Evolutionary conservation across 2,888 invertebrate species (phyloP).

Genomic region (Ophioninae sp.): DNA sequence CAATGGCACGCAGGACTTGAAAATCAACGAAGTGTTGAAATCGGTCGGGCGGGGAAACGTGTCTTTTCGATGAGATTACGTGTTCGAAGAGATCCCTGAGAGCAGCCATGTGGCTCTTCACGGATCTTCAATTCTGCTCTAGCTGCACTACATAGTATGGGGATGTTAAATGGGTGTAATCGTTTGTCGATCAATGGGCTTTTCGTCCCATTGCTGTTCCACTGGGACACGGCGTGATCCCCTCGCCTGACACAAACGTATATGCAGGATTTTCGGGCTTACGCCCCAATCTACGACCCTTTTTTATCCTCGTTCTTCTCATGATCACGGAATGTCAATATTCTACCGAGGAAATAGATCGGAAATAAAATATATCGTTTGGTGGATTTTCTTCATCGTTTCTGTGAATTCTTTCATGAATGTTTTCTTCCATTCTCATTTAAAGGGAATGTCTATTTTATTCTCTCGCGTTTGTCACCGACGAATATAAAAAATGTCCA

Average conservation of each 20-base stretch:
- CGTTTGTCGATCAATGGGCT: conserved; percentile 39
- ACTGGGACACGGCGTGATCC: conserved; percentile 23
- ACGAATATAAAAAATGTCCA: neutral
- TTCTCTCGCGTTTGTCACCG: neutral
- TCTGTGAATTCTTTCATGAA: conserved; percentile 9
- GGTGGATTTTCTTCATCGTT: conserved; percentile 32
- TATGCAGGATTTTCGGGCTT: conserved; percentile 3
- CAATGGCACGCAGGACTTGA: neutral
- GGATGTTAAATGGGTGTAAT: conserved; percentile 45
- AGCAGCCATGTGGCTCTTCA: conserved; percentile 39
- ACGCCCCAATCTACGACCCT: conserved; percentile 25
- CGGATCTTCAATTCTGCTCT: conserved; percentile 32
- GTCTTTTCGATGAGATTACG: conserved; percentile 14
- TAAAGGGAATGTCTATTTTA: neutral
- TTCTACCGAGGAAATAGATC: conserved; percentile 49
- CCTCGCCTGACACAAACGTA: conserved; percentile 15
- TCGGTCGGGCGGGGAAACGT: conserved; percentile 6
- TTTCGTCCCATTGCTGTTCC: conserved; percentile 35
- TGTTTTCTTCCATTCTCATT: conserved; percentile 1
- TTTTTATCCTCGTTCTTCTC: conserved; percentile 48
- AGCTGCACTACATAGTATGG: neutral
- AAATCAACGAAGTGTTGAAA: conserved; percentile 38
- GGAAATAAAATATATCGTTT: conserved; percentile 54
- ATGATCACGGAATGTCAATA: conserved; percentile 25
- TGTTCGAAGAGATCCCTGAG: conserved; percentile 18